Evolutionary conservation across 2,888 invertebrate genomes (phyloP), one percentile per base, ranked within the genome.

Genomic region (Nymphalis c-album): DNA sequence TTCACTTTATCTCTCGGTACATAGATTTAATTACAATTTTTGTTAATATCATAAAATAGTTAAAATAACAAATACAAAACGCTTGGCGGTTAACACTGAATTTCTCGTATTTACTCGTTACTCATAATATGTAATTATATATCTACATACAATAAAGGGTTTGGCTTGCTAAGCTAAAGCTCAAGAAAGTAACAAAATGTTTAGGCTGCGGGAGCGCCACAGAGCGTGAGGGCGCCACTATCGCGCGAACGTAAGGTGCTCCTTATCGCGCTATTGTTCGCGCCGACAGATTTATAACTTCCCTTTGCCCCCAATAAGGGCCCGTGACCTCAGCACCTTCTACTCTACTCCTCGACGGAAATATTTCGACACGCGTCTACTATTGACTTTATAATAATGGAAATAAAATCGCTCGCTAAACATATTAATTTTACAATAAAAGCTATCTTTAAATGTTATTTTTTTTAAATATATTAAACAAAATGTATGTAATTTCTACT

Each of bases 251-350:
- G 87, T 85, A 89, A 90, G 89, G 90, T 91, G 90, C 83, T 84
- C 85, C 83, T 90, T 91, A 92, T 91, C 91, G 91, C 85, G 77
- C 88, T 85, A 92, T 92, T 91, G 91, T 91, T 91, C 87, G 84
- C 87, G 85, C 84, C 88, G 88, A 90, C 89, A 91, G 91, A 91
- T 92, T 92, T 92, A 92, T 89, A 87, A 87, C 91, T 92, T 92
- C 92, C 92, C 88, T 88, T 91, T 90, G 92, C 84, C 91, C 92
- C 88, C 87, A 90, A 92, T 91, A 91, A 91, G 91, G 92, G 90
- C 88, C 86, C 87, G 85, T 86, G 90, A 91, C 88, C 90, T 84
- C 85, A 75, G 76, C 80, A 80, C 84, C 81, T 83, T 79, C 79
- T 74, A 78, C 77, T 84, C 78, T 53, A 69, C 80, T 81, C 80